A percentile compares a stretch with the other conserved stretches of the same genome.
Evolutionary conservation across 2,888 invertebrate species (phyloP).

Genomic region (Himalopsyche anomala): DNA sequence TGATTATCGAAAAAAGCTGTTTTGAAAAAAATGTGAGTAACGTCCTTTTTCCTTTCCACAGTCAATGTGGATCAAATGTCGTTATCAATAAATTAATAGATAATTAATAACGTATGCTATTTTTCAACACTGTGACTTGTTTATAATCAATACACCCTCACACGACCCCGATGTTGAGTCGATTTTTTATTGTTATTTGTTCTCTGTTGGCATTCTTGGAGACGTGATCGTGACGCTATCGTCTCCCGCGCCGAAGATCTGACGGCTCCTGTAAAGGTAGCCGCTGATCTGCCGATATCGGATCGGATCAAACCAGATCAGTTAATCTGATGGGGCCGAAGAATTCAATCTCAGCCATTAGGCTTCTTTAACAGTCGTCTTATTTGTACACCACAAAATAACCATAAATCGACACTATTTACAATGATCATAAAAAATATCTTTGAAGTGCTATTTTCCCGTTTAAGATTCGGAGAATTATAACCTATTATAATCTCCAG

Average conservation of each 20-base stretch:
- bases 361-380: too few species aligned
- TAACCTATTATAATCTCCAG: too few species aligned
- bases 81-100: too few species aligned
- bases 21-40: too few species aligned
- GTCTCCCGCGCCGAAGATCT: conserved; percentile 2
- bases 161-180: not conserved
- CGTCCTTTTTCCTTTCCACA: too few species aligned
- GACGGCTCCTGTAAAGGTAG: conserved; percentile 4
- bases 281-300: conserved; percentile 8
- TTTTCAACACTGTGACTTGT: not conserved
- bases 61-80: too few species aligned
- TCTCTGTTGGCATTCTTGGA: conserved; percentile 20
- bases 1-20: too few species aligned
- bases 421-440: not conserved
- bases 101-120: too few species aligned
- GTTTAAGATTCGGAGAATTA: too few species aligned
- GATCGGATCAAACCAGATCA: conserved; percentile 2
- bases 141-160: not conserved
- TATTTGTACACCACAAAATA: too few species aligned
- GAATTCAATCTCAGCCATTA: conserved; percentile 9
- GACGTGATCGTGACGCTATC: conserved; percentile 4
- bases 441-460: too few species aligned
- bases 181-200: conserved; percentile 20
- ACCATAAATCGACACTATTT: not conserved
- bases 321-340: not conserved